Conservation (phyloP, 2,888 invertebrate species). For the Noctua pronuba region DNA sequence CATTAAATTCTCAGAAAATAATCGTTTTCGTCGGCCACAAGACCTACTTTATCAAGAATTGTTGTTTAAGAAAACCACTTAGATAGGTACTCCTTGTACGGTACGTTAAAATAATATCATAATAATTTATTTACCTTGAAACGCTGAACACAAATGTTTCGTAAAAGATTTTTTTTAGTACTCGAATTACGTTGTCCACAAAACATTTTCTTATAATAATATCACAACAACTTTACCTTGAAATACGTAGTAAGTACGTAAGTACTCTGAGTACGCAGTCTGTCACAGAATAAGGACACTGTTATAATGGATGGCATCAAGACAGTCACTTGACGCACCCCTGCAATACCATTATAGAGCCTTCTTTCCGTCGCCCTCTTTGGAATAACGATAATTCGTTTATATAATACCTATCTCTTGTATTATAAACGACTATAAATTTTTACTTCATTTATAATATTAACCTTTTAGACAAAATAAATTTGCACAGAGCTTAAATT, state of each 20-base stretch:
- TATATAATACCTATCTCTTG: constrained; percentile 68
- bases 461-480: constrained; percentile 55
- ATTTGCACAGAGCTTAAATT: constrained; percentile 63
- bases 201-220: not conserved
- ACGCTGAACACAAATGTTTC: not conserved
- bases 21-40: not conserved
- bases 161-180: constrained; percentile 13
- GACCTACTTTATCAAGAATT: not conserved
- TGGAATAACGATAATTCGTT: constrained; percentile 78
- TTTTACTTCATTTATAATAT: constrained; percentile 67
- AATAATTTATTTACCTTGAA: not conserved
- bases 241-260: constrained; percentile 4
- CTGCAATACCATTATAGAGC: constrained; percentile 86
- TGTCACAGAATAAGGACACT: constrained; percentile 77
- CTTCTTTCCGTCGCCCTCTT: constrained; percentile 75
- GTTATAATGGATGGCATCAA: constrained; percentile 86
- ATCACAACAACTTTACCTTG: constrained; percentile 17
- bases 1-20: not conserved
- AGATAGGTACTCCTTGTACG: no score
- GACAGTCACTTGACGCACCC: constrained; percentile 88
- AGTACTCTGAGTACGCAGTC: constrained; percentile 29
- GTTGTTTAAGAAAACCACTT: not conserved
- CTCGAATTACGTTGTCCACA: constrained; percentile 2
- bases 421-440: constrained; percentile 70
- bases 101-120: not conserved